Percentiles rank a stretch among this genome's conserved stretches.
These are phyloP conservation scores for Thymelicus lineola DNA, from an alignment of 2,888 invertebrate species.

Conservation along the genomic window DNA sequence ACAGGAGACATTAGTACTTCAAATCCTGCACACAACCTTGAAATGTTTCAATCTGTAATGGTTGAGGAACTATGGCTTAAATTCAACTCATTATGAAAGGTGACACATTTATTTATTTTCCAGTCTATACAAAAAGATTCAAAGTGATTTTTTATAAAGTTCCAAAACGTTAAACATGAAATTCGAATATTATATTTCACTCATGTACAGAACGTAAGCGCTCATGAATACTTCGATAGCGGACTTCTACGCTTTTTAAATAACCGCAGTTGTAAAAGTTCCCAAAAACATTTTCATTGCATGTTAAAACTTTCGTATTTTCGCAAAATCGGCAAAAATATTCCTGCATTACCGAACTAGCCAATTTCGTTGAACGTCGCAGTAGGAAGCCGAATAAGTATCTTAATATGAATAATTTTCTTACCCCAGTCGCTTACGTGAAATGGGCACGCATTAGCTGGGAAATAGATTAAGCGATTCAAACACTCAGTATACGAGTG, in stretches of 20 bases:
- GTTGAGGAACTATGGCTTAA: no score
- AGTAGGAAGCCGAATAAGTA: conserved; percentile 32
- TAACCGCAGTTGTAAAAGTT: conserved; percentile 23
- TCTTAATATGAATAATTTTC: conserved; percentile 34
- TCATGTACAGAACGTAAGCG: conserved; percentile 12
- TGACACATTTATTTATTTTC: not conserved
- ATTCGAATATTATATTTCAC: not conserved
- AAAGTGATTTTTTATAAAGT: not conserved
- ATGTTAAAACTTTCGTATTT: conserved; percentile 32
- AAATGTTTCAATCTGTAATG: no score
- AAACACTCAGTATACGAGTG: conserved; percentile 56
- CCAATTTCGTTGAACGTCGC: conserved; percentile 30
- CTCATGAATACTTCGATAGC: conserved; percentile 12
- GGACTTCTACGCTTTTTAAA: conserved; percentile 18
- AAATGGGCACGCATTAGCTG: conserved; percentile 48
- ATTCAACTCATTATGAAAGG: no score
- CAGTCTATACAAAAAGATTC: not conserved
- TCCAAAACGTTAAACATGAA: not conserved
- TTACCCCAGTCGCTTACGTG: conserved; percentile 43
- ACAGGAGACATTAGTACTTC: no score
- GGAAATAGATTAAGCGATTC: conserved; percentile 68
- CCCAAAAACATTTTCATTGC: conserved; percentile 29
- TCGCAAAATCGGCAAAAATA: conserved; percentile 29
- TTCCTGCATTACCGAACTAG: conserved; percentile 31
- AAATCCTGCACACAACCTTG: no score